Percentiles rank a stretch among this genome's conserved stretches.
Conservation (phyloP, 2,888 invertebrate species). For the Hyposoter dolosus region DNA sequence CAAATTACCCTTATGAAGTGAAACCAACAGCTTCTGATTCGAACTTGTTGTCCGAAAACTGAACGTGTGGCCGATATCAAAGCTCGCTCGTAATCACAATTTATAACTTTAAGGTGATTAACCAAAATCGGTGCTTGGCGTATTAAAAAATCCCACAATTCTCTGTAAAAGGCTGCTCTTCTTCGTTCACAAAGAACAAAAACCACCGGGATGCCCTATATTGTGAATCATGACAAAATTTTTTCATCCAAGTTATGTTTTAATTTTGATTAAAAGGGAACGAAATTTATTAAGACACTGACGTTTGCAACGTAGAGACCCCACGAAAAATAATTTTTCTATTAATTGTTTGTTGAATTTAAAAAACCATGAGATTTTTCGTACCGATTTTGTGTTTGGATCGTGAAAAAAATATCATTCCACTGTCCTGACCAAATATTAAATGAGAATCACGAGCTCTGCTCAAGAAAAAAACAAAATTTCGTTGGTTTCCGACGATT, state of each 20-base stretch:
- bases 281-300: too few species aligned
- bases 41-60: background rate
- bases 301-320: background rate
- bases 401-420: too few species aligned
- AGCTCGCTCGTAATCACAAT: background rate
- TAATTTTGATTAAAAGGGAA: background rate
- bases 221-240: background rate
- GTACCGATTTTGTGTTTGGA: background rate
- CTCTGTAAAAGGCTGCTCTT: background rate
- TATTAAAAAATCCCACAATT: background rate
- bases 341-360: too few species aligned
- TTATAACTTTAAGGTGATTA: background rate
- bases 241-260: background rate
- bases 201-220: background rate
- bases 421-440: too few species aligned
- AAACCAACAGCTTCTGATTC: constrained; percentile 35
- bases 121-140: background rate
- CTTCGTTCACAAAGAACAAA: background rate
- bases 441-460: too few species aligned
- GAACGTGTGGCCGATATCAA: background rate
- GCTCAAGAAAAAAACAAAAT: background rate
- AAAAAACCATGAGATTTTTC: too few species aligned
- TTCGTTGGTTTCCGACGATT: background rate
- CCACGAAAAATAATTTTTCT: too few species aligned
- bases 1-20: constrained; percentile 28